Base-by-base conservation (phyloP, 2,113 vertebrate species). In the Ceyx margarethae region DNA sequence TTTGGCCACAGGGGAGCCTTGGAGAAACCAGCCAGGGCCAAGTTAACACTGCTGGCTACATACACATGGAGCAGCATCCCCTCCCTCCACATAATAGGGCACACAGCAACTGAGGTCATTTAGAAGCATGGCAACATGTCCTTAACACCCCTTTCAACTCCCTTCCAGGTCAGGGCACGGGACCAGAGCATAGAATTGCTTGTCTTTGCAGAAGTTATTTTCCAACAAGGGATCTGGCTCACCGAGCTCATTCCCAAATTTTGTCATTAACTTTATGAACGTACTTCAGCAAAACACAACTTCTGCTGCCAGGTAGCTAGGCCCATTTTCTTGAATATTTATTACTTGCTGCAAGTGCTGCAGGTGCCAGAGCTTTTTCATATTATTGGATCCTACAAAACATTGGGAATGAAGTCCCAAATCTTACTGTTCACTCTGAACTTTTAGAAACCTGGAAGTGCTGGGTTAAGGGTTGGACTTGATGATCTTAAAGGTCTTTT, bases 1-100 rank as follows among this genome's bases (percentile, higher is more conserved):
- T 4, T 28, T 6, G 93, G 87, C 97, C 96, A 97, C 2, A 22
- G 67, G 33, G 65, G 67, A 11, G 66, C 87, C 97, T 98, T 2
- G 7, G 61, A 58, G 42, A 93, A 78, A 74, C 4, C 79, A 90
- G 51, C 5, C 22, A 82, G 33, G 13, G 26, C 10, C 54, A 65
- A 72, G 71, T 89, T 53, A 85, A 43, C 8, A 57, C 37, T 37
- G 19, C 22, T 60, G 37, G 37, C 37, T 54, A n/a, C 16, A 54
- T 37, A 60, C 0, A 1, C 71, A 19, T 2, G 3, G 29, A 72
- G 50, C 22, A 90, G 23, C 45, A 64, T 31, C 13, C 51, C n/a
- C 40, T 65, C 65, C 50, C 29, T 79, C 54, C 33, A 4, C 18
- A 6, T 29, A 54, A 76, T 0, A 57, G 20, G 8, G 17, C 20